Conservation (phyloP, 37 sponge, comb jelly and placozoan species). For the Tethya wilhelma region DNA sequence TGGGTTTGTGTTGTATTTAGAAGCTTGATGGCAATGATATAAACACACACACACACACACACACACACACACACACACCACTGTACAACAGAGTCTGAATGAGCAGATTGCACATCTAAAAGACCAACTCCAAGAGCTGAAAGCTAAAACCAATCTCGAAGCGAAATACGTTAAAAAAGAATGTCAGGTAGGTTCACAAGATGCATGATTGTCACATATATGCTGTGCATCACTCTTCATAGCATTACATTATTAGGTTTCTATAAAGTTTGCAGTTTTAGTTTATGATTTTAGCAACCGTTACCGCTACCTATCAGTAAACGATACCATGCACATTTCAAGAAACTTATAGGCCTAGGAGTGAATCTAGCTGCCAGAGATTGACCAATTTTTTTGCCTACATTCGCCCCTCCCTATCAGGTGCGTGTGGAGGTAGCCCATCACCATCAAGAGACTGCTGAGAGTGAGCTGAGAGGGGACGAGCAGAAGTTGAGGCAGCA, state of each 20-base stretch:
- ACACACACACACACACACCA: too few species aligned
- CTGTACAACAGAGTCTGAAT: constrained; percentile 84
- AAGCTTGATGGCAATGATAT: not conserved
- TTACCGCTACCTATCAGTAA: too few species aligned
- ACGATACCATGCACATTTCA: not conserved
- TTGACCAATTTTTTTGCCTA: too few species aligned
- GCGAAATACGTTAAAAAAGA: constrained; percentile 83
- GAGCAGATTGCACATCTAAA: constrained; percentile 92
- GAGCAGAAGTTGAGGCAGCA: constrained; percentile 57
- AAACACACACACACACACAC: too few species aligned
- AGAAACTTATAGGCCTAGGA: not conserved
- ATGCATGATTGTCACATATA: too few species aligned
- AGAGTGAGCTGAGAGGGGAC: constrained; percentile 45
- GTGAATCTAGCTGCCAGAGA: too few species aligned
- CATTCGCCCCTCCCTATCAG: too few species aligned
- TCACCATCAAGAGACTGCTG: constrained; percentile 32
- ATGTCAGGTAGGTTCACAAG: constrained; percentile 59
- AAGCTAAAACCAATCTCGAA: constrained; percentile 72
- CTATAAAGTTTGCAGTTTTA: too few species aligned
- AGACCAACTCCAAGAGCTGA: constrained; percentile 87
- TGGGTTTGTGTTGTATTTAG: not conserved
- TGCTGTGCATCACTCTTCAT: too few species aligned
- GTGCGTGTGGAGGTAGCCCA: constrained; percentile 67
- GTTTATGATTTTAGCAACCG: too few species aligned
- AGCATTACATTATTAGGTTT: too few species aligned